phyloP scores from a whole-genome alignment of 2,113 vertebrate species.

The Oenanthe oenanthe region DNA sequence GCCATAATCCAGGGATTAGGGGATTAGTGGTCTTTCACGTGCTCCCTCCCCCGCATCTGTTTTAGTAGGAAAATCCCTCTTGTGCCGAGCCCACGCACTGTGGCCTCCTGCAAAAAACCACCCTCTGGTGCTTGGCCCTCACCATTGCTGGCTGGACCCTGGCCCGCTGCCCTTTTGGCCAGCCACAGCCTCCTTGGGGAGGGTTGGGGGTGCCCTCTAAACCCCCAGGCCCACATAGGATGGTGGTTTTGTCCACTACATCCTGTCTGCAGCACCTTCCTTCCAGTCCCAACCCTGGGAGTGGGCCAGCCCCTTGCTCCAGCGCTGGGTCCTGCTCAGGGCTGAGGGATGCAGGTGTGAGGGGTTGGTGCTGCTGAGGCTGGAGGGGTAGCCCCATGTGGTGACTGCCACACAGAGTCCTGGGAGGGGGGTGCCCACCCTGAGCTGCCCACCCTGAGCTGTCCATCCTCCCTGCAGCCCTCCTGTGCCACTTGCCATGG shows the following conservation, averaged over 20 bases:
- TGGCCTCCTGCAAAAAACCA: not conserved
- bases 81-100: not conserved
- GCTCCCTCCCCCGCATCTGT: constrained; percentile 44
- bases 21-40: constrained; percentile 66
- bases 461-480: not conserved
- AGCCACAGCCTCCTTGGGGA: fast-evolving
- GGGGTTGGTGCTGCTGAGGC: not conserved
- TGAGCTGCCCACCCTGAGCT: not conserved
- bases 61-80: constrained; percentile 59
- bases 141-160: not conserved
- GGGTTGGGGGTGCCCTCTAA: not conserved
- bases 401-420: fast-evolving
- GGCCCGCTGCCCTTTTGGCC: not conserved
- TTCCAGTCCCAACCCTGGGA: not conserved
- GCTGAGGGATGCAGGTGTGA: not conserved
- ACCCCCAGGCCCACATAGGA: too few relatives aligned
- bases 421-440: not conserved
- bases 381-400: not conserved
- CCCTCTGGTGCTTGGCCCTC: not conserved
- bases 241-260: fast-evolving
- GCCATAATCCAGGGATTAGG: constrained; percentile 71
- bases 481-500: fast-evolving
- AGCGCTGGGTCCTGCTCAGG: not conserved
- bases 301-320: not conserved
- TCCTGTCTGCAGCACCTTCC: not conserved